Conservation (phyloP, 2,113 vertebrate genomes). For the Odontophorus gujanensis region DNA sequence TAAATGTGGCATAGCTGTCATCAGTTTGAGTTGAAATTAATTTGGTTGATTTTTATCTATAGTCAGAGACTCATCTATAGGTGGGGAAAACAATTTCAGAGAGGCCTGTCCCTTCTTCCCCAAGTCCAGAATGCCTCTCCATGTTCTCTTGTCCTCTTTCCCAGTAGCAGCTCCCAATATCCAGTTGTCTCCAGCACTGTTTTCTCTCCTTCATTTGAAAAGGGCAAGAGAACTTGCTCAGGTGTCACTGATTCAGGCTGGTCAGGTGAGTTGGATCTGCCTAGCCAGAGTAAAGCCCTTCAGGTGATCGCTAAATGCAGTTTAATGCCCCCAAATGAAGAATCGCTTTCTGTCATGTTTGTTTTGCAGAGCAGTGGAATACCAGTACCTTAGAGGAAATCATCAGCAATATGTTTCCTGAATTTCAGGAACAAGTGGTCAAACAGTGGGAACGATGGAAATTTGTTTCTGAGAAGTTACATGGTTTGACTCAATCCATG, state of each 20-base stretch:
- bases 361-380: background rate
- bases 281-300: background rate
- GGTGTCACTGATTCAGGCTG: background rate
- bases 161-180: background rate
- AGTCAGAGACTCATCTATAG: background rate
- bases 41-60: background rate
- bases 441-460: background rate
- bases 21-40: background rate
- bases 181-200: background rate
- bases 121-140: background rate
- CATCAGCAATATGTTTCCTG: conserved; percentile 36
- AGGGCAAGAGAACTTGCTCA: background rate
- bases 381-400: conserved; percentile 21
- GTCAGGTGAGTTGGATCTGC: background rate
- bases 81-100: background rate
- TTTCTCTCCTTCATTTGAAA: background rate
- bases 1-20: background rate
- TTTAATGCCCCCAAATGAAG: background rate
- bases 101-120: background rate
- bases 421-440: background rate
- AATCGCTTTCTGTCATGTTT: background rate
- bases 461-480: conserved; percentile 38
- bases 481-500: background rate
- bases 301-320: background rate
- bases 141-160: background rate